Evolutionary conservation across 2,797 vertebrate species (phyloP), one percentile per base, ranked within the genome.

Genomic region (Linurgus olivaceus): DNA sequence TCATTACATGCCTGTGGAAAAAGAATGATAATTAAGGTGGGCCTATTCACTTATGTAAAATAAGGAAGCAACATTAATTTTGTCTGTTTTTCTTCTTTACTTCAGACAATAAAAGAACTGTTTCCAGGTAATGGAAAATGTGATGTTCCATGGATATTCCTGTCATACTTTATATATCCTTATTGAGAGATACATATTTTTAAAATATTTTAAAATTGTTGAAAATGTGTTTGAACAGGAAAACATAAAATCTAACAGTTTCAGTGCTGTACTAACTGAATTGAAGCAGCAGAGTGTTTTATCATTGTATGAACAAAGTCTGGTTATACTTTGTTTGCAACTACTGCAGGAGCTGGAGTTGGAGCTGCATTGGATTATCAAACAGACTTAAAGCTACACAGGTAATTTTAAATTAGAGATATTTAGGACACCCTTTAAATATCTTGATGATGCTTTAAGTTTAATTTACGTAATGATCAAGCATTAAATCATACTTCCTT

Each of bases 1-100:
- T 99, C 98, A 99, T 99, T 51, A 99, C 99, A 37, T 99, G 99
- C 54, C 99, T 99, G 93, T 9, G 95, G 94, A 96, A 13, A 95
- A 81, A 83, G 50, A 85, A 80, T 4, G 16, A 63, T 47, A 68
- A 75, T 88, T 74, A 79, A 42, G 17, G 47, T 25, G 73, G 17
- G 33, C 1, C 28, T 73, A 28, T 44, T 79, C 17, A 61, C 26
- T 84, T 58, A 29, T 2, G 7, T 29, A 66, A 78, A 88, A 9
- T 19, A 70, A 52, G 7, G 17, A 93, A 24, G n/a, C 28, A 92
- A 61, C 25, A 51, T 45, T 48, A 68, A 35, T 45, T 93, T 80
- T 45, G 14, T 29, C 29, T 42, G 23, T 37, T 29, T 37, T 90
- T 59, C 47, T 52, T 24, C 16, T 74, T 67, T n/a, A 71, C 29